These are phyloP conservation scores for Plodia interpunctella DNA, from an alignment of 1,140 invertebrate genomes.

Conservation along the genomic window DNA sequence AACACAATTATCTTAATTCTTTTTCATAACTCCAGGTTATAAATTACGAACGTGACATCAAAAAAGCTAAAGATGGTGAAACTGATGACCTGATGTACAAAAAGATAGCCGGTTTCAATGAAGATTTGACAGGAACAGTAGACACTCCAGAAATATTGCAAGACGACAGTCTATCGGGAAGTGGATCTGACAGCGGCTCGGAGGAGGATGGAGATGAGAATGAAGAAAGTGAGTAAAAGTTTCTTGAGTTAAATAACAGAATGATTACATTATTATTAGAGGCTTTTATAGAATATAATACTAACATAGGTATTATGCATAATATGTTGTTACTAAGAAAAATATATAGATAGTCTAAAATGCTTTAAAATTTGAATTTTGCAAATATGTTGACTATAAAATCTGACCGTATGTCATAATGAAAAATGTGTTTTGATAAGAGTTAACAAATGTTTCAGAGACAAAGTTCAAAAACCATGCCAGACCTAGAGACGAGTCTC, in stretches of 20 bases:
- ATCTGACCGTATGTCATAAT: too few species aligned
- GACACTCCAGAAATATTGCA: constrained; percentile 77
- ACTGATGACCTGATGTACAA: constrained; percentile 88
- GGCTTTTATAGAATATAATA: too few species aligned
- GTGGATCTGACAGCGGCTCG: constrained; percentile 65
- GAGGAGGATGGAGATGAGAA: constrained; percentile 65
- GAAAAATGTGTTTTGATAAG: too few species aligned
- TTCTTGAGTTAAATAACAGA: too few species aligned
- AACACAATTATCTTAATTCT: background rate
- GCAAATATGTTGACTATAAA: too few species aligned
- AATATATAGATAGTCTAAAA: too few species aligned
- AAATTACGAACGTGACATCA: constrained; percentile 93
- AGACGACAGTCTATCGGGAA: constrained; percentile 70
- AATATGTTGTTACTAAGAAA: too few species aligned
- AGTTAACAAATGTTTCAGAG: too few species aligned
- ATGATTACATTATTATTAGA: too few species aligned
- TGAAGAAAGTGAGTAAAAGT: constrained; percentile 23
- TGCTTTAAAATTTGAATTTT: too few species aligned
- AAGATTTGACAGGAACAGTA: constrained; percentile 86
- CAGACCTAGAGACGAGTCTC: constrained; percentile 91
- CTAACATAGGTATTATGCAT: too few species aligned
- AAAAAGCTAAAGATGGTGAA: constrained; percentile 85
- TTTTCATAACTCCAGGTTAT: constrained; percentile 80
- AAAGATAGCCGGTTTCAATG: constrained; percentile 89
- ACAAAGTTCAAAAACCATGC: constrained; percentile 82